phyloP scores from a whole-genome alignment of 2,113 vertebrate genomes.

The Psammodynastes pulverulentus region DNA sequence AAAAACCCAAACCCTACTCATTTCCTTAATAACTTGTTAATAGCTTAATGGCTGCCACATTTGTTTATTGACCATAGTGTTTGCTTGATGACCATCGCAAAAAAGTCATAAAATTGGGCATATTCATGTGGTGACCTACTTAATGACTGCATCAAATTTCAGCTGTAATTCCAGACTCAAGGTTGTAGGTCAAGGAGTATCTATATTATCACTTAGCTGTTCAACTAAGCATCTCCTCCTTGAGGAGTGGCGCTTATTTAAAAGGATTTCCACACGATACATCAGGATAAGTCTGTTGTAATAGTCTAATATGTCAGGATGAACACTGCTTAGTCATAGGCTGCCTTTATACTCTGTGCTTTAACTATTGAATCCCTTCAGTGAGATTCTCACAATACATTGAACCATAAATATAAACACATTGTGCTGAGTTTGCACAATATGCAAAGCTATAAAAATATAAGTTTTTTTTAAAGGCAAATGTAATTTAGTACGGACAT shows the following conservation, averaged over 20 bases:
- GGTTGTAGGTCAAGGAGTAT: not conserved
- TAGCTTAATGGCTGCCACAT: not conserved
- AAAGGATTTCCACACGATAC: not conserved
- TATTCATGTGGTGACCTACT: not conserved
- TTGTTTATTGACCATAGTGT: not conserved
- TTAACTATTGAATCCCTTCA: too few relatives aligned
- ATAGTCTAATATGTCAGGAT: not conserved
- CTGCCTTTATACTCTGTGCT: too few relatives aligned
- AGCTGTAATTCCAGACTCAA: not conserved
- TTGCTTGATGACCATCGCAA: not conserved
- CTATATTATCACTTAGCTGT: not conserved
- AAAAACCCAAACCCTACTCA: not conserved
- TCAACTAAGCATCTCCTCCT: not conserved
- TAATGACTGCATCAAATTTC: not conserved
- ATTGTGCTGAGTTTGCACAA: too few relatives aligned
- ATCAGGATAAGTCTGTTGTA: not conserved
- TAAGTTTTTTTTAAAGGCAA: not conserved
- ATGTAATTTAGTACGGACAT: not conserved
- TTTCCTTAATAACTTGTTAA: not conserved
- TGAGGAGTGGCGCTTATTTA: not conserved
- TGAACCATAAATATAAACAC: too few relatives aligned
- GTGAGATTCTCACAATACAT: too few relatives aligned
- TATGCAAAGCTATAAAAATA: too few relatives aligned
- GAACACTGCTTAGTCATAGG: too few relatives aligned
- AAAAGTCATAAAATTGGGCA: not conserved